A percentile compares a stretch with the other conserved stretches of the same genome.
phyloP scores from a whole-genome alignment of 2,113 vertebrate species.

The Bufo gargarizans region DNA sequence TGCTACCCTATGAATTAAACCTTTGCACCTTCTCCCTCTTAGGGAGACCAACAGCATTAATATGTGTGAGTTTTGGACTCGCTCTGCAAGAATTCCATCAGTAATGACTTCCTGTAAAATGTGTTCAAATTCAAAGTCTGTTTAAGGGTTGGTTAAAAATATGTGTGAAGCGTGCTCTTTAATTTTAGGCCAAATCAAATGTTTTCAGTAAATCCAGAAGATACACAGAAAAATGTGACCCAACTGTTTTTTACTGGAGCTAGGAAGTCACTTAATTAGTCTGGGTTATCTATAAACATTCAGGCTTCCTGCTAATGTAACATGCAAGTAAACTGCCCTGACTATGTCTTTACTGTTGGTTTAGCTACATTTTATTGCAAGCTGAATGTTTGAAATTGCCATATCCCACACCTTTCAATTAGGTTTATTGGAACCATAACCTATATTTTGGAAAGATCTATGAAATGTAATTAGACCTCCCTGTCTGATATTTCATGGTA shows the following conservation, averaged over 20 bases:
- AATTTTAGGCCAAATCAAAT: conserved; percentile 90
- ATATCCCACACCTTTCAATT: not conserved
- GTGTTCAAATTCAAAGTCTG: conserved; percentile 82
- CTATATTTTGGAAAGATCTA: not conserved
- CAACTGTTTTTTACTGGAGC: conserved; percentile 72
- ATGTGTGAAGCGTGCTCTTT: conserved; percentile 85
- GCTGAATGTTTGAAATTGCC: conserved; percentile 11
- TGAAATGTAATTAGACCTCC: not conserved
- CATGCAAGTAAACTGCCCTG: conserved; percentile 70
- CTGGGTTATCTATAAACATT: conserved; percentile 72
- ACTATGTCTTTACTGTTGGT: conserved; percentile 61
- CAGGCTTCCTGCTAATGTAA: conserved; percentile 73
- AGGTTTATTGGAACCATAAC: not conserved
- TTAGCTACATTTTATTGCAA: conserved; percentile 34
- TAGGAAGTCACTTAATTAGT: conserved; percentile 73
- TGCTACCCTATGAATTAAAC: conserved; percentile 82
- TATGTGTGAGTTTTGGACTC: conserved; percentile 81
- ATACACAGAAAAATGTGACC: conserved; percentile 69
- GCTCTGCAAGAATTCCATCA: conserved; percentile 87
- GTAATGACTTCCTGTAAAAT: conserved; percentile 95
- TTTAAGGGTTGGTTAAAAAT: conserved; percentile 86
- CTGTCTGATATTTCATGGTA: not conserved
- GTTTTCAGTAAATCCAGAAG: conserved; percentile 74
- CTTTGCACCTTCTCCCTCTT: conserved; percentile 77
- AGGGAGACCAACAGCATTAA: conserved; percentile 80